A percentile compares a stretch with the other conserved stretches of the same genome.
phyloP scores from a whole-genome alignment of 1,140 invertebrate species.

The Fopius arisanus region DNA sequence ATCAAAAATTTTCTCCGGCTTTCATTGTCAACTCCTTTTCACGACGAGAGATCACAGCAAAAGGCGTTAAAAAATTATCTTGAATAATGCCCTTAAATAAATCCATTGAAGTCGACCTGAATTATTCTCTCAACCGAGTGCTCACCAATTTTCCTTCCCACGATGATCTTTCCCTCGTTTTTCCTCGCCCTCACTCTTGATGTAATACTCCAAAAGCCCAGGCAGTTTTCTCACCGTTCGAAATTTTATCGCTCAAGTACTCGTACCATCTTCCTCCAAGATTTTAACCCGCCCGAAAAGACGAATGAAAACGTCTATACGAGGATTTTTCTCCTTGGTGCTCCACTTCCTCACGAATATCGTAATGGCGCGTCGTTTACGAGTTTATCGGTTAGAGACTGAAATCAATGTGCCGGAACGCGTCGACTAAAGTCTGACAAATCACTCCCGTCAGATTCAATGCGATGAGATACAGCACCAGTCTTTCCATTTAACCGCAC shows the following conservation, averaged over 20 bases:
- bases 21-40: no score
- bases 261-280: neutral
- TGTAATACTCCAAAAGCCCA: neutral
- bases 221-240: neutral
- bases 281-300: neutral
- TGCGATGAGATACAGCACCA: slow-evolving; percentile 13
- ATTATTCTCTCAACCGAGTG: neutral
- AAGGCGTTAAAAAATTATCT: no score
- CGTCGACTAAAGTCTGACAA: slow-evolving; percentile 29
- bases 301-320: neutral
- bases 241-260: slow-evolving; percentile 13
- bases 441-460: slow-evolving; percentile 17
- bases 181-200: neutral
- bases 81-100: no score
- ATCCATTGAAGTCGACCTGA: no score
- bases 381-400: slow-evolving; percentile 18
- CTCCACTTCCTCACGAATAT: neutral
- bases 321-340: neutral
- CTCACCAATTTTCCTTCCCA: neutral
- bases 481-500: neutral
- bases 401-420: slow-evolving; percentile 32
- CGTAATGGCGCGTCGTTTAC: slow-evolving; percentile 19
- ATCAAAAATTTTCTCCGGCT: no score
- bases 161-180: neutral
- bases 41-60: no score